Conservation (phyloP, 2,113 vertebrate genomes). For the Vicugna pacos region DNA sequence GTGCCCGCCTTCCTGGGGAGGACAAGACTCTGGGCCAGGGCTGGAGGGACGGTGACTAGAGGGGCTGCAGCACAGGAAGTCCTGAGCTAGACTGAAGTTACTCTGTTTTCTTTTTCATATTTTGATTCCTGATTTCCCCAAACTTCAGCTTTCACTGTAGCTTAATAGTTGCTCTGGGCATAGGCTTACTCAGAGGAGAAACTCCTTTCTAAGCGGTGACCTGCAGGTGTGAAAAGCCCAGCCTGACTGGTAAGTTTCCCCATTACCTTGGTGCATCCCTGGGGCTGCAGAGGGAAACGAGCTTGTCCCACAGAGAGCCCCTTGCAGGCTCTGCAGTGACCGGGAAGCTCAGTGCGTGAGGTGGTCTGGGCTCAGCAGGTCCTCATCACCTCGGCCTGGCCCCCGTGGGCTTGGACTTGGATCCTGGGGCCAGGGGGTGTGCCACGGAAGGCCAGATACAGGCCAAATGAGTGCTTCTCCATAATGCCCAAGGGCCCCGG, state of each 20-base stretch:
- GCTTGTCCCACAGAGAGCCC: constrained; percentile 45
- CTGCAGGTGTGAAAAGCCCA: constrained; percentile 51
- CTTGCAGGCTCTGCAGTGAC: background rate
- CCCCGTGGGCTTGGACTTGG: background rate
- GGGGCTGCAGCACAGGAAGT: background rate
- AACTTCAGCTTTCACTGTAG: background rate
- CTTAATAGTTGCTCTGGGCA: constrained; percentile 62
- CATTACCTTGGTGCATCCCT: constrained; percentile 68
- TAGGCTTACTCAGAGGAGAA: constrained; percentile 63
- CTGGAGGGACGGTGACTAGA: background rate
- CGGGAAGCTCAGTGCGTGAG: background rate
- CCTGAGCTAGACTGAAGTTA: background rate
- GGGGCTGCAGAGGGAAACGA: background rate
- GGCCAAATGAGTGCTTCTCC: background rate
- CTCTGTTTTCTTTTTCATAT: background rate
- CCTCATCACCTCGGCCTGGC: background rate
- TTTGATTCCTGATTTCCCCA: background rate
- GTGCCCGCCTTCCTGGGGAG: background rate
- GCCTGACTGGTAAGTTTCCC: constrained; percentile 53
- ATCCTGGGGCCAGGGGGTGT: background rate
- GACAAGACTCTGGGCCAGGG: background rate
- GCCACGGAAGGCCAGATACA: background rate
- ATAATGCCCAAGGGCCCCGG: background rate
- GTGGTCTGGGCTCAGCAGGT: background rate
- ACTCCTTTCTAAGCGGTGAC: constrained; percentile 83